phyloP scores from a whole-genome alignment of 2,797 vertebrate species.

The Pantherophis vulpinus region DNA sequence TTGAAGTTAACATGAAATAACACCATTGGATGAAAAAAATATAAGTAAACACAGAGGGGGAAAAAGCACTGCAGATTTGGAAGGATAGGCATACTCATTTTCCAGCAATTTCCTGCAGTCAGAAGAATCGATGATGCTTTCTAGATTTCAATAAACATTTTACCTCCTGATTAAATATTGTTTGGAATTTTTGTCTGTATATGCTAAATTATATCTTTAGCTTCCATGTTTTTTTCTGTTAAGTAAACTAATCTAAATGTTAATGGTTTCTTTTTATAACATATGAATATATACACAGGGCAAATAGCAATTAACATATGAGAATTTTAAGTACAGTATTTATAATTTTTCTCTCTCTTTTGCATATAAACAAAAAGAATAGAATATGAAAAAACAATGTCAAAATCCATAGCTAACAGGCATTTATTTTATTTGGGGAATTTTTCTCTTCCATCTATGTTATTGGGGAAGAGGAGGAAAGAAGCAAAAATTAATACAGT shows the following conservation, averaged over 20 bases:
- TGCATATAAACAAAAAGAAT: background rate
- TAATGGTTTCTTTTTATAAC: background rate
- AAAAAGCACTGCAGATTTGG: background rate
- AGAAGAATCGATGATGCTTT: background rate
- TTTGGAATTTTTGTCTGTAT: background rate
- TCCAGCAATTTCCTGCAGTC: background rate
- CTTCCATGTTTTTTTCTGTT: background rate
- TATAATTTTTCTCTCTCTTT: background rate
- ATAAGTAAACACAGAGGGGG: background rate
- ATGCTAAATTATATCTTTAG: background rate
- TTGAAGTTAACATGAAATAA: background rate
- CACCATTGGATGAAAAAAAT: background rate
- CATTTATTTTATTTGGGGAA: background rate
- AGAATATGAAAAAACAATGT: background rate
- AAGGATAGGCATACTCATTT: background rate
- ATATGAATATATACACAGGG: background rate
- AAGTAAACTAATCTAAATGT: background rate
- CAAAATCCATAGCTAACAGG: background rate
- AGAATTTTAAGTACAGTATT: background rate
- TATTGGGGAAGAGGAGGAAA: rapidly evolving
- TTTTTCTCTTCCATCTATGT: background rate
- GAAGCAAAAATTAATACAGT: background rate
- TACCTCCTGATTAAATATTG: background rate
- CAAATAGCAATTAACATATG: background rate
- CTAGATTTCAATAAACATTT: background rate